Conservation (phyloP, 2,888 invertebrate species). For the Chymomyza fuscimana region DNA sequence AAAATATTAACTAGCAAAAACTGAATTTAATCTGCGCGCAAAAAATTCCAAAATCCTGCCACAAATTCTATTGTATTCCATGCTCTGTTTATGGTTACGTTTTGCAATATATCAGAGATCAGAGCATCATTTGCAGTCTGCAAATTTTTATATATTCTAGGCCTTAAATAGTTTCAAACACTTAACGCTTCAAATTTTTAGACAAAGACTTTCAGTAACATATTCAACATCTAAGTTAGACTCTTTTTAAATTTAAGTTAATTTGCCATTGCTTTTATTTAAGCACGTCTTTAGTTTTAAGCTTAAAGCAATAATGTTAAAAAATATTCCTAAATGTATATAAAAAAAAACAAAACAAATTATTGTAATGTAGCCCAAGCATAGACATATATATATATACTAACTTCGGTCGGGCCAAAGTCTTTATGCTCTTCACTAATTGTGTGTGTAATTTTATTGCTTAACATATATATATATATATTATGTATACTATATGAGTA, state of each 20-base stretch:
- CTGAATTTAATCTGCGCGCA: no score
- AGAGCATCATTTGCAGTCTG: no score
- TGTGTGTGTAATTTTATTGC: constrained; percentile 19
- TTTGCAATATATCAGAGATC: no score
- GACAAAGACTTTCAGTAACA: not conserved
- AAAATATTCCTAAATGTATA: not conserved
- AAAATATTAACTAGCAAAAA: no score
- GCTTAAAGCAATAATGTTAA: constrained; percentile 10
- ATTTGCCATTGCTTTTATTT: not conserved
- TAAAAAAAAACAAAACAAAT: not conserved
- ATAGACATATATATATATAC: not conserved
- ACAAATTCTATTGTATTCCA: no score
- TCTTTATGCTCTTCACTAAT: constrained; percentile 57
- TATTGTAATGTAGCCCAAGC: constrained; percentile 13
- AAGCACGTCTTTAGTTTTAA: constrained; percentile 21
- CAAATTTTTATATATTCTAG: not conserved
- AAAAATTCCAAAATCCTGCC: no score
- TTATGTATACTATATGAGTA: constrained; percentile 8
- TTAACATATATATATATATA: constrained; percentile 24
- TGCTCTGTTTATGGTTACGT: no score
- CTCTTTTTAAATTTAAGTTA: not conserved
- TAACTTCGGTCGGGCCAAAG: constrained; percentile 48
- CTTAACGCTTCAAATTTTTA: constrained; percentile 1
- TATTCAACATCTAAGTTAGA: not conserved
- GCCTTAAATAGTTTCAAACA: not conserved